Evolutionary conservation across 1,140 invertebrate genomes (phyloP).

Genomic region (Drosophila nigromelanica): DNA sequence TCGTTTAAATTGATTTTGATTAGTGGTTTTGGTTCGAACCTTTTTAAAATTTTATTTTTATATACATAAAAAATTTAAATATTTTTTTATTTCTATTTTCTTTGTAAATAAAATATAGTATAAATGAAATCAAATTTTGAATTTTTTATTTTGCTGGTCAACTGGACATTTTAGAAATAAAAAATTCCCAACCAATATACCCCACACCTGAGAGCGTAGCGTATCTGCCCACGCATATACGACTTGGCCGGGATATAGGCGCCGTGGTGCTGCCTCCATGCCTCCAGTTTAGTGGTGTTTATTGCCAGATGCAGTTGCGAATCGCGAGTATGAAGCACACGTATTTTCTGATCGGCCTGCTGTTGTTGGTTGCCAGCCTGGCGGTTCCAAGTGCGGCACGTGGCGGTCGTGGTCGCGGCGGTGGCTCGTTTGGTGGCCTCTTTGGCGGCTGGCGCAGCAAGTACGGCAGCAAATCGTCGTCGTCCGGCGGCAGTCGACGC

Average conservation of each 20-base stretch:
- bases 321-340: conserved; percentile 49
- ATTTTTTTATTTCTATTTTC: too few species aligned
- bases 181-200: conserved; percentile 3
- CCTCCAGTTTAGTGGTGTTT: conserved; percentile 53
- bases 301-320: conserved; percentile 44
- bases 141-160: too few species aligned
- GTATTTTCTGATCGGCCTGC: conserved; percentile 32
- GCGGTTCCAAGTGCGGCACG: conserved; percentile 51
- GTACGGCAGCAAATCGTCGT: conserved; percentile 72
- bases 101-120: too few species aligned
- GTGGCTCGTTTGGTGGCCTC: conserved; percentile 73
- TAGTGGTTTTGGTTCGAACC: too few species aligned
- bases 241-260: conserved; percentile 61
- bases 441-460: conserved; percentile 79
- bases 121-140: too few species aligned
- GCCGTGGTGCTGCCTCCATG: conserved; percentile 27
- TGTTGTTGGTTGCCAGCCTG: conserved; percentile 42
- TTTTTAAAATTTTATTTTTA: too few species aligned
- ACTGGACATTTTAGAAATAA: too few species aligned
- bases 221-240: conserved; percentile 52
- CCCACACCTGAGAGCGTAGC: conserved; percentile 8
- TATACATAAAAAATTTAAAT: too few species aligned
- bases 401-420: conserved; percentile 72
- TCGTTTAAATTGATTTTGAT: too few species aligned
- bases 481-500: conserved; percentile 54